A percentile compares a stretch with the other conserved stretches of the same genome.
These are phyloP conservation scores for Sceliomorpha sp. DNA, from an alignment of 2,888 invertebrate species.

Conservation along the genomic window DNA sequence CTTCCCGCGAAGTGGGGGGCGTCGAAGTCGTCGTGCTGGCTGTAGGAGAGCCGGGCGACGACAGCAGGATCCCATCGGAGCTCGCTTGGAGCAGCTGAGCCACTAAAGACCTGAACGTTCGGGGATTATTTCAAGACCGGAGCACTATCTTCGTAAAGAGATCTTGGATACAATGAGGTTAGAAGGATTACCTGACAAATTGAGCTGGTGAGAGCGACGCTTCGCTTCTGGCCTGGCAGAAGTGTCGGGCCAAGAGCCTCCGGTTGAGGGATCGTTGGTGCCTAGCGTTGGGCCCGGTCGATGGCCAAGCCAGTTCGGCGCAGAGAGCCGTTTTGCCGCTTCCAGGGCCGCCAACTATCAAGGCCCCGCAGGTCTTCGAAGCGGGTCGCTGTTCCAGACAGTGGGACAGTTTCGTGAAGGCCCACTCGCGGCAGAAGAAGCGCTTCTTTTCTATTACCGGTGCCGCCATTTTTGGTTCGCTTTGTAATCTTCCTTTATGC, in stretches of 20 bases:
- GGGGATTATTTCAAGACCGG: no score
- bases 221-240: constrained; percentile 92
- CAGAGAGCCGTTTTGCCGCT: constrained; percentile 96
- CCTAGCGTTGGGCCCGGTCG: constrained; percentile 84
- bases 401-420: constrained; percentile 94
- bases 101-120: constrained; percentile 83
- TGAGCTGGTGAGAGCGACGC: constrained; percentile 91
- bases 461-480: constrained; percentile 71
- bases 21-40: constrained; percentile 80
- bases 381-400: constrained; percentile 93
- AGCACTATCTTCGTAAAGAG: no score
- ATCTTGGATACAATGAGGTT: no score
- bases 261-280: constrained; percentile 88
- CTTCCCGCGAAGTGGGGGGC: constrained; percentile 83
- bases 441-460: constrained; percentile 84
- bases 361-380: constrained; percentile 92
- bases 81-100: constrained; percentile 88
- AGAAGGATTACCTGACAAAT: constrained; percentile 91
- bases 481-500: constrained; percentile 37
- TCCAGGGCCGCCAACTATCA: constrained; percentile 95
- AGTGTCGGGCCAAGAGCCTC: constrained; percentile 92
- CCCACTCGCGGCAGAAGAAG: constrained; percentile 97
- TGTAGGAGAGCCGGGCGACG: constrained; percentile 70
- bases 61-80: constrained; percentile 70
- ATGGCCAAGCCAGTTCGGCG: constrained; percentile 88